Conservation (phyloP, 2,113 vertebrate species). For the Tetraodon nigroviridis region DNA sequence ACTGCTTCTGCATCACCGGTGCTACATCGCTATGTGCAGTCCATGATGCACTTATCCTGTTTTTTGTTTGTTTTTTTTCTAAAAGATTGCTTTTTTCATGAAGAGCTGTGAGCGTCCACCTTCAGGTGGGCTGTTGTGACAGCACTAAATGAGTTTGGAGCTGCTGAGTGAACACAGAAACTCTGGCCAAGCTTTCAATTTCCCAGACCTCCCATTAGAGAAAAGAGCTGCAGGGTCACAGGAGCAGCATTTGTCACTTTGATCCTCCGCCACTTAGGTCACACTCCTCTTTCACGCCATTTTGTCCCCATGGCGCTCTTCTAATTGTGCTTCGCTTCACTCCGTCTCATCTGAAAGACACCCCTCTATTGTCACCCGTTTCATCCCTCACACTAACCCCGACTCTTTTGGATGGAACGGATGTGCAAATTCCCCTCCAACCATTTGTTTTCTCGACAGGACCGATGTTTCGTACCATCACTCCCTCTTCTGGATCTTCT, state of each 20-base stretch:
- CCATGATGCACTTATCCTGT: neutral
- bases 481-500: neutral
- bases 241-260: conserved; percentile 62
- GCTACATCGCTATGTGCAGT: conserved; percentile 8
- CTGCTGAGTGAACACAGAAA: conserved; percentile 45
- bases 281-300: conserved; percentile 31
- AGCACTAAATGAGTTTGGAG: conserved; percentile 56
- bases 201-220: conserved; percentile 56
- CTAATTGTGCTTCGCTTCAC: conserved; percentile 19
- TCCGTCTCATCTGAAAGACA: conserved; percentile 8
- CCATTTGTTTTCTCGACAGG: no score
- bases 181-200: conserved; percentile 56
- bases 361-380: neutral
- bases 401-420: no score
- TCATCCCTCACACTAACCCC: neutral
- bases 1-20: no score
- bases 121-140: conserved; percentile 52
- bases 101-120: conserved; percentile 28
- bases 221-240: conserved; percentile 50
- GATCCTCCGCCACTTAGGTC: conserved; percentile 54
- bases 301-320: neutral
- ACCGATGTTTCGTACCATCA: no score
- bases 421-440: no score
- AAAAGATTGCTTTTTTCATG: neutral
- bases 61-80: conserved; percentile 3